A percentile compares a stretch with the other conserved stretches of the same genome.
These are phyloP conservation scores for Thamnophis elegans DNA, from an alignment of 2,797 vertebrate genomes.

Conservation along the genomic window DNA sequence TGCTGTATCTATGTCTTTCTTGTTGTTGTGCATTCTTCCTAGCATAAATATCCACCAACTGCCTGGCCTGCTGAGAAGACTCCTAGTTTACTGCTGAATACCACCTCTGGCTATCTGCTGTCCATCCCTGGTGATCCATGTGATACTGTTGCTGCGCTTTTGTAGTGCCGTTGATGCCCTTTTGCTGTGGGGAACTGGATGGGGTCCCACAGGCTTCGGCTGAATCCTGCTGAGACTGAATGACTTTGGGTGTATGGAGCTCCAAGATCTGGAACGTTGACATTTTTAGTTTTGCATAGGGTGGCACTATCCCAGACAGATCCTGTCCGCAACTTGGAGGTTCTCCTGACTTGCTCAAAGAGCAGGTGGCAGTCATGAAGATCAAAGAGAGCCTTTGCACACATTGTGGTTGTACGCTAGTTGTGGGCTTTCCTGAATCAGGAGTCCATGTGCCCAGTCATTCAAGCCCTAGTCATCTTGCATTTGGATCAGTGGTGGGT, in stretches of 20 bases:
- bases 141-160: too few species aligned
- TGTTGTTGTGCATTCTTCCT: neutral
- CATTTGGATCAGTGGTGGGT: neutral
- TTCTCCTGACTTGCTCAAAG: neutral
- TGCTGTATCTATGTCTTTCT: neutral
- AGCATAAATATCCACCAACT: neutral
- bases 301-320: neutral
- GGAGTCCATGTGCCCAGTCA: neutral
- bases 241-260: neutral
- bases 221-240: neutral
- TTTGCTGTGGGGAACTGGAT: neutral
- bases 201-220: neutral
- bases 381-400: neutral
- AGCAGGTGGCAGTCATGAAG: neutral
- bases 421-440: neutral
- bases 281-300: neutral
- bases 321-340: neutral
- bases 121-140: too few species aligned
- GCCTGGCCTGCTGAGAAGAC: rapidly evolving
- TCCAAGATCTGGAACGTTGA: neutral
- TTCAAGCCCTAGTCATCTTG: neutral
- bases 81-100: too few species aligned
- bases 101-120: too few species aligned
- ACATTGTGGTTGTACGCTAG: neutral
- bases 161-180: neutral